Base-by-base conservation (phyloP, 2,113 vertebrate genomes). In the Marmota flaviventris region DNA sequence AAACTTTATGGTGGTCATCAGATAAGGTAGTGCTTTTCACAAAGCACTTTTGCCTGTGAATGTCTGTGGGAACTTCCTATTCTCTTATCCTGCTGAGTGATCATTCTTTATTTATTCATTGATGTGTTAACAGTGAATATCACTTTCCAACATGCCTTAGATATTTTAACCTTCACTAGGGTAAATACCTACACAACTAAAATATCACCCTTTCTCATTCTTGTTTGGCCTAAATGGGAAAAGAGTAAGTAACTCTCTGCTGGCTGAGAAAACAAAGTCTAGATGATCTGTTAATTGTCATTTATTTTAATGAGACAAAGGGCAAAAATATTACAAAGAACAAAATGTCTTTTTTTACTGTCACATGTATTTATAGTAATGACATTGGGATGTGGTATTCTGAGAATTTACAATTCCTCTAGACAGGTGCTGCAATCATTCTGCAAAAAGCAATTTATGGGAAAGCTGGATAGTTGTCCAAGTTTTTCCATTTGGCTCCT, bases 151-250 rank as follows among this genome's bases (percentile, higher is more conserved):
- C 17, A 76, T 87, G 56, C 94, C 75, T 93, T 90, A 67, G n/a
- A 76, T 70, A 85, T 37, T 95, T 95, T 79, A 91, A 70, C n/a
- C 20, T 95, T 82, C 24, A 81, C 61, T 95, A 83, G 27, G 17
- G 5, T 61, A 17, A 11, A 65, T 94, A 69, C 18, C 27, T 76
- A 51, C 48, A 58, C 11, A 92, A 45, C 0, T 91, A 56, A 58
- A 22, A 39, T 83, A 20, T 39, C 90, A 53, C 20, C 53, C 70
- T 88, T 63, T 85, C 73, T 94, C 25, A 34, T 85, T 85, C 29
- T 95, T 65, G 3, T 77, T 76, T 93, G 78, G 39, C 37, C 2
- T 39, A 97, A 93, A 53, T 89, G 69, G 82, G 16, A 93, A 89
- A 93, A 56, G 5, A 48, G 39, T 63, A 87, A 90, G 25, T 67